These are phyloP conservation scores for Vespertilio murinus DNA, from an alignment of 2,797 vertebrate genomes.

Conservation along the genomic window DNA sequence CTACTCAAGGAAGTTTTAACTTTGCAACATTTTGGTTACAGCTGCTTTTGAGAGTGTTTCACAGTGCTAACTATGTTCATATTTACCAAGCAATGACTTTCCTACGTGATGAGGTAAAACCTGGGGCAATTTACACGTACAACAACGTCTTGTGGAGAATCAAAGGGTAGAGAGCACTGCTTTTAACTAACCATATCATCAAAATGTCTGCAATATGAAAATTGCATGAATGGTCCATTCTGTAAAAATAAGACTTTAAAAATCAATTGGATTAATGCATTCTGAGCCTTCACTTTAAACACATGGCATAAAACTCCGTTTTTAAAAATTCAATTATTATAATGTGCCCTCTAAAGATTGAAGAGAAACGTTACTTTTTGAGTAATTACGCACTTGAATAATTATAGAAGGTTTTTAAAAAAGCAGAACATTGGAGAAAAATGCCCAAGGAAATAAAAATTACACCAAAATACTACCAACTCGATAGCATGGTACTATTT, in stretches of 20 bases:
- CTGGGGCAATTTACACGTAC: neutral
- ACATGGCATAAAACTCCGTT: conserved; percentile 29
- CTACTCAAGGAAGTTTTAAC: neutral
- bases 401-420: neutral
- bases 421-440: neutral
- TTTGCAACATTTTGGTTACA: neutral
- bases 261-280: conserved; percentile 25
- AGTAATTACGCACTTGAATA: neutral
- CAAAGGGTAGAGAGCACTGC: neutral
- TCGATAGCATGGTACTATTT: neutral
- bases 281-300: conserved; percentile 42
- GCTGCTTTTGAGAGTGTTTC: neutral
- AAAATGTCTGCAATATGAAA: conserved; percentile 11
- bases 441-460: neutral
- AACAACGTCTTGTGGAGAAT: neutral
- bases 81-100: neutral
- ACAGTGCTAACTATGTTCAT: neutral
- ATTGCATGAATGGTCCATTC: neutral
- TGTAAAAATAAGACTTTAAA: conserved; percentile 40
- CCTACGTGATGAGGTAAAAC: neutral
- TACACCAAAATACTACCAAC: neutral
- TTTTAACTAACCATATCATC: conserved; percentile 16
- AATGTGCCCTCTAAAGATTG: neutral
- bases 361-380: conserved; percentile 36
- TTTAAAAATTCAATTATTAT: conserved; percentile 44